Percentiles rank a stretch among this genome's conserved stretches.
phyloP scores from a whole-genome alignment of 2,113 vertebrate species.

The Ranitomeya imitator region DNA sequence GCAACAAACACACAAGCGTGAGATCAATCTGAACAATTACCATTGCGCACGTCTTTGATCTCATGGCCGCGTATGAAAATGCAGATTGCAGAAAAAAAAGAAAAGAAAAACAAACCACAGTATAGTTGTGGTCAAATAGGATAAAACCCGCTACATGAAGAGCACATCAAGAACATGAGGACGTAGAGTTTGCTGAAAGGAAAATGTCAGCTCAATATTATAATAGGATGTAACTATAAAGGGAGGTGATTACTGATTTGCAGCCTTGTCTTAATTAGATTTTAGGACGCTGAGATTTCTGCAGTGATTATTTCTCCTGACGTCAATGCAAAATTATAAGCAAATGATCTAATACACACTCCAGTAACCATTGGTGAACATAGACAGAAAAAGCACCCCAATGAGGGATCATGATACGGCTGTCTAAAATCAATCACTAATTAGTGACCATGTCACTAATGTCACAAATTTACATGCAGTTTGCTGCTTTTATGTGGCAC shows the following conservation, averaged over 20 bases:
- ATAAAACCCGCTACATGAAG: slow-evolving; percentile 18
- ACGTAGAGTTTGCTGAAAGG: slow-evolving; percentile 21
- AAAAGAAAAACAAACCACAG: neutral
- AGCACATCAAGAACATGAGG: slow-evolving; percentile 42
- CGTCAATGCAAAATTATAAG: no score
- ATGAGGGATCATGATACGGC: no score
- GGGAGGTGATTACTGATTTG: neutral
- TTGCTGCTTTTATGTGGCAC: no score
- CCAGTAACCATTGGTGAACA: no score
- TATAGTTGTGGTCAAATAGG: neutral
- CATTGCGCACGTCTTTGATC: neutral
- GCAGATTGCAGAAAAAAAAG: neutral
- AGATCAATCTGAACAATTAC: slow-evolving; percentile 26
- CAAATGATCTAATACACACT: no score
- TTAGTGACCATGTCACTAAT: no score
- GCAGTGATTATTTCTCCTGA: neutral
- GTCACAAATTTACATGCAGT: no score
- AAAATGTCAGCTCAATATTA: slow-evolving; percentile 15
- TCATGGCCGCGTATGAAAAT: no score
- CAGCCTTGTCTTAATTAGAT: neutral
- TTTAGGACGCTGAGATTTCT: neutral
- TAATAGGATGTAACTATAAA: slow-evolving; percentile 1
- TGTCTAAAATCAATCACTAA: no score
- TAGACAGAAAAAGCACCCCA: no score
- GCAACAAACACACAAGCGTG: neutral